Evolutionary conservation across 1,140 invertebrate genomes (phyloP), one percentile per base, ranked within the genome.

Genomic region (Capitella teleta): DNA sequence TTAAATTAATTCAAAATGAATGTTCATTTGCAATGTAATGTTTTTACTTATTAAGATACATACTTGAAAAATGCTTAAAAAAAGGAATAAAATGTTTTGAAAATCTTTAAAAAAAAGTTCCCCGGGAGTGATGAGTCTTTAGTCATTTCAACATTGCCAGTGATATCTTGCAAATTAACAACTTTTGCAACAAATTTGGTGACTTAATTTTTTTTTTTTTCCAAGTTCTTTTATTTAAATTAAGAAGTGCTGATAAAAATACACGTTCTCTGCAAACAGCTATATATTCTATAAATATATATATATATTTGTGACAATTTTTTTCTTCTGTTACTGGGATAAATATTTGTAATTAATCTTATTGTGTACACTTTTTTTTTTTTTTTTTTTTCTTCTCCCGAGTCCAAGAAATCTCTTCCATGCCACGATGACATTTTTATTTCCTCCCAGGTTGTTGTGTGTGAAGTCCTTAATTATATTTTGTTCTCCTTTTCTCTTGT

Each of bases 101-200:
- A 34, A 34, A 34, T 34, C 16, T 34, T 10, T 34, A 34, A 34
- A 34, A 34, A 34, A 34, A 34, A 34, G 16, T 10, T 10, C 32
- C 16, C 10, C 10, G 32, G n/a, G n/a, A n/a, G n/a, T n/a, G n/a
- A 18, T 19, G 28, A 45, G 18, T 18, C 19, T 16, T 16, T 47
- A 34, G 45, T 47, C 45, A 47, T 19, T 19, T 28, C 16, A 47
- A 23, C 25, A 32, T 47, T 47, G 45, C 30, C 45, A 47, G 45
- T 44, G 42, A 44, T 21, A 24, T 40, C 21, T 45, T 21, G 28
- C 28, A 25, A 47, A 26, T 47, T 47, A 32, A 26, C 30, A 47
- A 47, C 32, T 24, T n/a, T n/a, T n/a, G n/a, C n/a, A n/a, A n/a
- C 21, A 18, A 47, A 34, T 47, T 47, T 47, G 45, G 45, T 47